Conservation (phyloP, 2,888 invertebrate genomes). For the Mermis nigrescens region DNA sequence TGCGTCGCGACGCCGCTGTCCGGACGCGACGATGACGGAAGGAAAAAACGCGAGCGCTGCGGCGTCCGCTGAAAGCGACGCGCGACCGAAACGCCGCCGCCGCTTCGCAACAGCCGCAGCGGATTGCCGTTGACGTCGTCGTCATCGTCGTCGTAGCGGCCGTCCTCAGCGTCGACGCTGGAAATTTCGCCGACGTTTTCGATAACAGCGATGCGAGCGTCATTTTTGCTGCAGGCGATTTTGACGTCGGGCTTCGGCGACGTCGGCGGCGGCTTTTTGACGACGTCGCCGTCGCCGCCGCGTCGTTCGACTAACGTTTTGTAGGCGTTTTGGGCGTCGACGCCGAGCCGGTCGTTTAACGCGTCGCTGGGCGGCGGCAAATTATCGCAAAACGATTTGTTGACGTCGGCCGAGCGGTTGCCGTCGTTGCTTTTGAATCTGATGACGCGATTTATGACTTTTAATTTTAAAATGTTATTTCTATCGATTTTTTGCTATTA, state of each 20-base stretch:
- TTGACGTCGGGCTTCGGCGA: no score
- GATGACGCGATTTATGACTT: no score
- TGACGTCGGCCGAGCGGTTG: neutral
- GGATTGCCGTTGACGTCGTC: constrained; percentile 11
- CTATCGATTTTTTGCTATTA: no score
- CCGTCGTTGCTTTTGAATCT: neutral
- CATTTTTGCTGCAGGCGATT: no score
- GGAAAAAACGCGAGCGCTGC: neutral
- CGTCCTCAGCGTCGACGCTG: neutral
- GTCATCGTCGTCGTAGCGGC: neutral
- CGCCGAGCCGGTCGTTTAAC: neutral
- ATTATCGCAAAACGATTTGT: neutral
- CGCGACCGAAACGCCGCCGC: constrained; percentile 10
- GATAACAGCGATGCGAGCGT: neutral
- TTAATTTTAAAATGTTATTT: no score
- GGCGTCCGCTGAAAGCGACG: constrained; percentile 3
- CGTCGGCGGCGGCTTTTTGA: neutral
- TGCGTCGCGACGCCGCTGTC: neutral
- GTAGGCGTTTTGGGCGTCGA: constrained; percentile 73
- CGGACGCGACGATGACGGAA: neutral
- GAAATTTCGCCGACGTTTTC: neutral
- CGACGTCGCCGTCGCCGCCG: constrained; percentile 13
- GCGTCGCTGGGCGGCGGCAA: neutral
- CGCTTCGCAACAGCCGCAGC: constrained; percentile 7
- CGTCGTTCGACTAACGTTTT: constrained; percentile 54